Conservation (phyloP, 2,797 vertebrate genomes). For the Tenualosa ilisha region DNA sequence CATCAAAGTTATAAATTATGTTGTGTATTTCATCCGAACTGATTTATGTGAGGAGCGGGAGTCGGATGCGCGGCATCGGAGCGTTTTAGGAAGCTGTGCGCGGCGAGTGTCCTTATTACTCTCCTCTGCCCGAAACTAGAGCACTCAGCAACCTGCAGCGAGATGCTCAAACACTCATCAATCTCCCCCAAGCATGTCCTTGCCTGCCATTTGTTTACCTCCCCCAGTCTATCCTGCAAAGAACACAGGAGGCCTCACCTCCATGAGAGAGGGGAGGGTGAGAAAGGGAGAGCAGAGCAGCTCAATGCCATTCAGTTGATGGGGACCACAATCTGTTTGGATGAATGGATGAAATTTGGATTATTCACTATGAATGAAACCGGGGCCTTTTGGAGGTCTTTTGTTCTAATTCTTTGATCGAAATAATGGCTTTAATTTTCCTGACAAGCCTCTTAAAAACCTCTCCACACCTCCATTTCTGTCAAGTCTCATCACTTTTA, state of each 20-base stretch:
- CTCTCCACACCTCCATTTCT: background rate
- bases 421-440: background rate
- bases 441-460: background rate
- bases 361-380: background rate
- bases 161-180: constrained; percentile 66
- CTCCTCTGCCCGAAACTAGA: constrained; percentile 64
- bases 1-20: constrained; percentile 26
- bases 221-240: constrained; percentile 33
- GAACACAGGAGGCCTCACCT: constrained; percentile 35
- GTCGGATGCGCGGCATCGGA: constrained; percentile 53
- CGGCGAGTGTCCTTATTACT: constrained; percentile 58
- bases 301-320: background rate
- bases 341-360: background rate
- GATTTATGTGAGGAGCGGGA: constrained; percentile 62
- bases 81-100: constrained; percentile 44
- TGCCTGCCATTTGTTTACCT: constrained; percentile 60
- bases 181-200: constrained; percentile 58
- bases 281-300: background rate
- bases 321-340: background rate
- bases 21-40: constrained; percentile 36
- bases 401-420: background rate
- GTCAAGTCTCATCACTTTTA: background rate
- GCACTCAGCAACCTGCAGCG: constrained; percentile 63
- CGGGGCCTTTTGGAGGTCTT: background rate
- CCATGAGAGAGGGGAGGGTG: constrained; percentile 22